Conservation (phyloP, 2,888 invertebrate genomes). For the Yponomeuta sedellus region DNA sequence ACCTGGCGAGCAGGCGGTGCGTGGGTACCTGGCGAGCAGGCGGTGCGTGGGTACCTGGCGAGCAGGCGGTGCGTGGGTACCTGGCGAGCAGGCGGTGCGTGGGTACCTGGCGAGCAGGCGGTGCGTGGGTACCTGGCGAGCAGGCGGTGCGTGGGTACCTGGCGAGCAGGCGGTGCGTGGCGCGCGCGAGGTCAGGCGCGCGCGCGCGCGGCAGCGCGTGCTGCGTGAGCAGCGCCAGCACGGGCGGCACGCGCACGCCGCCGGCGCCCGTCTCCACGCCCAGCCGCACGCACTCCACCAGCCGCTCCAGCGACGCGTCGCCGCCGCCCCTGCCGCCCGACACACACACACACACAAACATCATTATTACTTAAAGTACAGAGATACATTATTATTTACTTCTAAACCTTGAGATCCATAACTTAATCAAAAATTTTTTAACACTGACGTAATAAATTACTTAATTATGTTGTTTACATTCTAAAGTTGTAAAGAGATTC, state of each 20-base stretch:
- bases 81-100: neutral
- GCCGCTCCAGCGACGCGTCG: slow-evolving; percentile 70
- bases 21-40: slow-evolving; percentile 58
- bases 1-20: slow-evolving; percentile 44
- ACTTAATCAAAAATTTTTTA: no score
- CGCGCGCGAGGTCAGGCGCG: slow-evolving; percentile 54
- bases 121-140: neutral
- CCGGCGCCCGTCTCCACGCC: slow-evolving; percentile 68
- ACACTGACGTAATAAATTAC: no score
- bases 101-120: neutral
- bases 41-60: slow-evolving; percentile 31
- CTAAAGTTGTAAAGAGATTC: no score
- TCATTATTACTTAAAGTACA: no score
- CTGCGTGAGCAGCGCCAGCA: slow-evolving; percentile 53
- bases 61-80: neutral
- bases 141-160: neutral
- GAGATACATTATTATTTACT: no score
- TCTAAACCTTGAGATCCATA: no score
- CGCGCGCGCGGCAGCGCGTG: slow-evolving; percentile 55
- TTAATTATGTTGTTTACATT: no score
- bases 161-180: slow-evolving; percentile 53
- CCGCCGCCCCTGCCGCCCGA: slow-evolving; percentile 70
- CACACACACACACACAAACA: no score
- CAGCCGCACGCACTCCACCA: slow-evolving; percentile 67
- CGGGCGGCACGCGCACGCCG: slow-evolving; percentile 56